Evolutionary conservation across 2,888 invertebrate species (phyloP), one percentile per base, ranked within the genome.

Genomic region (Napeogenes sylphis): DNA sequence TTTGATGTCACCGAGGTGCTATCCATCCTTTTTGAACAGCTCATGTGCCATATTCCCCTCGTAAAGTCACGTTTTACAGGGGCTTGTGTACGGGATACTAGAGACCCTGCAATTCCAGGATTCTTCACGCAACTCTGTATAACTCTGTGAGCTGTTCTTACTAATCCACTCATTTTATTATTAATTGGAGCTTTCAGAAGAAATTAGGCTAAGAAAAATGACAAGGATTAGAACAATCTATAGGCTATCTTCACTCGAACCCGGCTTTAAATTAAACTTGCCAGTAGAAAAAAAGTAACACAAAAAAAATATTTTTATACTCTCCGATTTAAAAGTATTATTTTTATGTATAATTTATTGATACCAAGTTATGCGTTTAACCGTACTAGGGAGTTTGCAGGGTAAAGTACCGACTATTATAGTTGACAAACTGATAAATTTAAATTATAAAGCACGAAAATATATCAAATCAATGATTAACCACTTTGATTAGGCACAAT

Each of bases 1-100:
- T 82, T 76, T 13, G 88, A 79, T 21, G 83, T 72, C 1, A 78
- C 72, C 10, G 78, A 69, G 42, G 80, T 71, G 42, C 85, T 85
- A 70, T 85, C 85, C 64, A 88, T 67, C 61, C 85, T 81, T 62
- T 84, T 86, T 14, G 89, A 87, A 69, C 85, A 83, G 76, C 87
- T 94, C 93, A 94, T 93, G 92, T 94, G 93, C 95, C 95, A 95
- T 75, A 95, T 86, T 71, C 93, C 93, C 70, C 95, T 90, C 0
- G 93, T 92, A 69, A 94, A 92, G 82, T 94, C 94, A 74, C 93
- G 92, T 81, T 94, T 93, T 57, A 87, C 84, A 21, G 90, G 86
- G 55, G 82, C 79, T 55, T 86, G 84, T 4, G 83, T 79, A 32
- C 88, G 83, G 64, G 83, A 82, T 12, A 88, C 82, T 56, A 90